Evolutionary conservation across 2,797 vertebrate species (phyloP).

Genomic region (Dicrostonyx torquatus): DNA sequence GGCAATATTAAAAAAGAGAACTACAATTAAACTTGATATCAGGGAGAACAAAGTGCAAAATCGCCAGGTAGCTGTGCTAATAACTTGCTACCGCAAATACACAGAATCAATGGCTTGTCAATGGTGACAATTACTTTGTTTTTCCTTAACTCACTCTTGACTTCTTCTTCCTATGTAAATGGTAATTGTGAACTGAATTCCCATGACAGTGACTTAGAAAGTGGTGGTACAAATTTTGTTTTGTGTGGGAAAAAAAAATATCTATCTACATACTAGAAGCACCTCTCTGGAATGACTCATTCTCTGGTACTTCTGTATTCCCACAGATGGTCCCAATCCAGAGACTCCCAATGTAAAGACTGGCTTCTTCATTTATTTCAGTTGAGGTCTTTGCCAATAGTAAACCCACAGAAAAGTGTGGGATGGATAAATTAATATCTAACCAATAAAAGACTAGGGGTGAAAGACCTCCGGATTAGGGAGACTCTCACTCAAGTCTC

Average conservation of each 20-base stretch:
- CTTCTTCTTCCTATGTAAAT: not conserved
- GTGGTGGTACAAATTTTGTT: not conserved
- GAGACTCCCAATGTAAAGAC: not conserved
- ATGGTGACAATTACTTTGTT: slow-evolving; percentile 9
- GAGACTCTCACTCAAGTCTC: no score
- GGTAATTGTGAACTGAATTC: slow-evolving; percentile 57
- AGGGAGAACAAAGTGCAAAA: slow-evolving; percentile 30
- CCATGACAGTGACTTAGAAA: not conserved
- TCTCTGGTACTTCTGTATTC: not conserved
- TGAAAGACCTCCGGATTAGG: no score
- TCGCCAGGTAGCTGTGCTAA: not conserved
- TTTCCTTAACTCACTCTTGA: slow-evolving; percentile 28
- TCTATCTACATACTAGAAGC: not conserved
- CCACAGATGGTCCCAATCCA: not conserved
- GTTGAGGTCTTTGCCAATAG: not conserved
- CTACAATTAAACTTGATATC: not conserved
- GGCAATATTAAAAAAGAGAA: not conserved
- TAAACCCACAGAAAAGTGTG: not conserved
- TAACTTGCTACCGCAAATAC: slow-evolving; percentile 34
- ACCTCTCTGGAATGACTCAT: not conserved
- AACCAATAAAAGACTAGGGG: not conserved
- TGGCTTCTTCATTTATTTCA: not conserved
- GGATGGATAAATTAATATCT: not conserved
- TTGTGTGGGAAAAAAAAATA: not conserved
- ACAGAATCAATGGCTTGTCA: not conserved